A percentile compares a stretch with the other conserved stretches of the same genome.
These are phyloP conservation scores for Sakesphorus luctuosus DNA, from an alignment of 2,113 vertebrate species.

Conservation along the genomic window DNA sequence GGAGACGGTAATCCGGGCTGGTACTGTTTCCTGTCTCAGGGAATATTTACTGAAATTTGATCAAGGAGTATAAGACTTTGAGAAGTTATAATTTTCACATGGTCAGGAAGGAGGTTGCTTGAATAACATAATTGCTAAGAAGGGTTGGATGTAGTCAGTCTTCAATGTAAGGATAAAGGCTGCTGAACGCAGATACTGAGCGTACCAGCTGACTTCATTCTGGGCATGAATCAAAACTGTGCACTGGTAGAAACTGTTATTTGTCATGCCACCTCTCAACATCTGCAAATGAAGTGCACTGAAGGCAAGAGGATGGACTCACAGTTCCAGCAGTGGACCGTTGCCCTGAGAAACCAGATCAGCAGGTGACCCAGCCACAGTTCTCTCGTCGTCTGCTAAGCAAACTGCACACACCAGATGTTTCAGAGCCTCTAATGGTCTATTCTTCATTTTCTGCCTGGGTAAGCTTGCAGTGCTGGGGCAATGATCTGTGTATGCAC, in stretches of 20 bases:
- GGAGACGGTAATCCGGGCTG: background rate
- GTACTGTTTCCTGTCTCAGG: background rate
- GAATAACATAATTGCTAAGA: background rate
- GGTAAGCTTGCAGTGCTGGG: background rate
- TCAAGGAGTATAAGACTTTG: background rate
- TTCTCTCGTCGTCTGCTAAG: background rate
- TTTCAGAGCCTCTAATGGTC: background rate
- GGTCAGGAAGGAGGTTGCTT: background rate
- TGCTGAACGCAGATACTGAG: background rate
- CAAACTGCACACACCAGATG: background rate
- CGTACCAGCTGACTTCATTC: background rate
- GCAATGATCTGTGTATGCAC: background rate
- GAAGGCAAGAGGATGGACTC: background rate
- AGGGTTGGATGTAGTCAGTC: background rate
- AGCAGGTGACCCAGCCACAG: background rate
- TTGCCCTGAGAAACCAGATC: background rate
- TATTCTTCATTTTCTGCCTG: slow-evolving; percentile 20
- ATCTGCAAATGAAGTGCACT: background rate
- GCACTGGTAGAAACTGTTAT: background rate
- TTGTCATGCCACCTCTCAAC: background rate
- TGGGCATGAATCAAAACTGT: background rate
- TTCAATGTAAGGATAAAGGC: background rate
- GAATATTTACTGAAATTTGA: background rate
- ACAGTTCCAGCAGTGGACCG: background rate
- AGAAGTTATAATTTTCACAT: background rate